phyloP scores from a whole-genome alignment of 2,113 vertebrate species.

The Psophia crepitans region DNA sequence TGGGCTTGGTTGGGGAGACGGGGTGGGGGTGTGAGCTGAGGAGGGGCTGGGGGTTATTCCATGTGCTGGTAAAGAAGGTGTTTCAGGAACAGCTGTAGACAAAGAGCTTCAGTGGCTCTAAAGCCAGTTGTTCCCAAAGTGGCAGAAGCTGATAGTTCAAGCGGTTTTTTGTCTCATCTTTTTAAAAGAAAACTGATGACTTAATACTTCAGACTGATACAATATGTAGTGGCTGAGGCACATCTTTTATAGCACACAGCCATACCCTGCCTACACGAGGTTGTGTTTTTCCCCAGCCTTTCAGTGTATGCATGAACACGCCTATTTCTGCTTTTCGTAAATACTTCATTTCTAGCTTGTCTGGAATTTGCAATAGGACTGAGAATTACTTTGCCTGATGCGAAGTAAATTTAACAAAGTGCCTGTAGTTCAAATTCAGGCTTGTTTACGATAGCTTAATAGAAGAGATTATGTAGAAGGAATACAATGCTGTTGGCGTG shows the following conservation, averaged over 20 bases:
- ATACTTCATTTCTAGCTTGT: background rate
- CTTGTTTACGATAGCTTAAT: background rate
- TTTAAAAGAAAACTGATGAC: background rate
- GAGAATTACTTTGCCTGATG: background rate
- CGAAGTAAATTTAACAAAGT: background rate
- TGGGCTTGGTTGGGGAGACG: background rate
- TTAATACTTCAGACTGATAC: background rate
- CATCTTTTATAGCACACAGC: background rate
- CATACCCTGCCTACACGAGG: background rate
- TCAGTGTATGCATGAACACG: accelerated
- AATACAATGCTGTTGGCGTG: background rate
- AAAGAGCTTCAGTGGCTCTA: background rate
- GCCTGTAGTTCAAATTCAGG: background rate
- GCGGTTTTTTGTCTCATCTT: background rate
- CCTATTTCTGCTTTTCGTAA: background rate
- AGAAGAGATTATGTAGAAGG: background rate
- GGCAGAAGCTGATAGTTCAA: background rate
- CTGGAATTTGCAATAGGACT: background rate
- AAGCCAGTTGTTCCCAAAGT: background rate
- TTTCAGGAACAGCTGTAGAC: background rate
- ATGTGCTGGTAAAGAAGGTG: background rate
- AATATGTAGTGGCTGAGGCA: background rate
- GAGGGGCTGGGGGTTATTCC: background rate
- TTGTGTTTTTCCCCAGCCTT: too few relatives aligned
- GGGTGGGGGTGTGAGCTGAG: background rate